Conservation (phyloP, 1,140 invertebrate genomes). For the Sycophila sp. region DNA sequence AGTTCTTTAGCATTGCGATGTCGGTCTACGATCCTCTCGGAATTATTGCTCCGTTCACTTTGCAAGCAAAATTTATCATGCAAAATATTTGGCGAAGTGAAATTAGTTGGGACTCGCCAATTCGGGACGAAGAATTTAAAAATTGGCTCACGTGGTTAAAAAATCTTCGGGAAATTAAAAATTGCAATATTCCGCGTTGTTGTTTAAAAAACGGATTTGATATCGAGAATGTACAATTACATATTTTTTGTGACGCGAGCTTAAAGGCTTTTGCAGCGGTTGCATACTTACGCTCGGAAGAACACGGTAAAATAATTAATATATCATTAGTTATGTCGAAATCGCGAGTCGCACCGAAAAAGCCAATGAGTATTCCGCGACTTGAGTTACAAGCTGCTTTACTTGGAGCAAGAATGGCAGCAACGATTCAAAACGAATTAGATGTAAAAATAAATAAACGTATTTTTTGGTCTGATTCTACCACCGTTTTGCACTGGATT, state of each 20-base stretch:
- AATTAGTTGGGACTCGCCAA: background rate
- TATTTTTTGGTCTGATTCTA: slow-evolving; percentile 55
- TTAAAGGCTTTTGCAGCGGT: background rate
- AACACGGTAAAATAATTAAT: background rate
- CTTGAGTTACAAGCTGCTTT: no score
- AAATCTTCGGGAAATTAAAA: background rate
- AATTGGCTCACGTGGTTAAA: background rate
- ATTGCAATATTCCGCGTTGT: background rate
- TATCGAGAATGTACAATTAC: background rate
- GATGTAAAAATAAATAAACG: no score
- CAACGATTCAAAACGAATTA: no score
- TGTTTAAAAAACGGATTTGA: background rate
- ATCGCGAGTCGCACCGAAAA: no score
- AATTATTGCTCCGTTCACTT: background rate
- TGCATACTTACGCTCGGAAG: background rate
- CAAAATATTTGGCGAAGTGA: background rate
- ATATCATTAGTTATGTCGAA: background rate
- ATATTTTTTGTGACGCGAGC: background rate
- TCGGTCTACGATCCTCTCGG: background rate
- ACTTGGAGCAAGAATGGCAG: no score
- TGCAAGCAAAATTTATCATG: background rate
- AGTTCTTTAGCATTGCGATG: background rate
- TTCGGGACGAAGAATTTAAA: background rate
- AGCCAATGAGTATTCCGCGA: no score
- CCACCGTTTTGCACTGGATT: slow-evolving; percentile 50